Base-by-base conservation (phyloP, 2,113 vertebrate genomes). In the Tilapia sparmanii region DNA sequence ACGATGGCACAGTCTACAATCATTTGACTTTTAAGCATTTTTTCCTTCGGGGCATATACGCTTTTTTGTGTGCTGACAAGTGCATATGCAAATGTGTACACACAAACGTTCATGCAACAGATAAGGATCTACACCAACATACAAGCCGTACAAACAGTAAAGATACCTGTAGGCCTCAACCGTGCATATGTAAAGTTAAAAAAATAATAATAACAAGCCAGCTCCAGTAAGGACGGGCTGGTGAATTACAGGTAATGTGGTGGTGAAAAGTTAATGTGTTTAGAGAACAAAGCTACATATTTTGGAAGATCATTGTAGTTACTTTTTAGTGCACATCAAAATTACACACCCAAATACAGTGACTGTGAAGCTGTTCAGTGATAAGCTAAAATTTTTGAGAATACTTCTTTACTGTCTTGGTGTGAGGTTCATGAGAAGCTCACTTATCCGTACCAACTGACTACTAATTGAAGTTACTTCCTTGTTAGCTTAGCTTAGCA, bases 81-180 rank as follows among this genome's bases (percentile, higher is more conserved):
- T 24, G 24, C 71, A 47, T 19, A 18, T 76, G 42, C 24, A 78
- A 31, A 78, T 1, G 82, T 83, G 10, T 80, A 61, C n/a, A 76
- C 71, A 66, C 24, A 83, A 80, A 85, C 54, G 55, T 16, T 29
- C 19, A 40, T 12, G 10, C 50, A 73, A 42, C 1, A 81, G 86
- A 86, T 81, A 73, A 40, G 33, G 80, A 89, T 83, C 83, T 53
- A 22, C 22, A 10, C 71, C 24, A 19, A 6, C 71, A 80, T 8
- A 57, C 50, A 73, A 22, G 5, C n/a, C 2, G 8, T 59, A 59
- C 57, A 59, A 19, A 6, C 42, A 18, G 8, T 15, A 15, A 50
- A 78, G 31, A 73, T 31, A 5, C 18, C 57, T 82, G 35, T 50
- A 31, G 24, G 42, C 71, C 24, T 50, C 45, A 76, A 76, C 40